Evolutionary conservation across 2,888 invertebrate genomes (phyloP).

Genomic region (Psylliodes chrysocephalus): DNA sequence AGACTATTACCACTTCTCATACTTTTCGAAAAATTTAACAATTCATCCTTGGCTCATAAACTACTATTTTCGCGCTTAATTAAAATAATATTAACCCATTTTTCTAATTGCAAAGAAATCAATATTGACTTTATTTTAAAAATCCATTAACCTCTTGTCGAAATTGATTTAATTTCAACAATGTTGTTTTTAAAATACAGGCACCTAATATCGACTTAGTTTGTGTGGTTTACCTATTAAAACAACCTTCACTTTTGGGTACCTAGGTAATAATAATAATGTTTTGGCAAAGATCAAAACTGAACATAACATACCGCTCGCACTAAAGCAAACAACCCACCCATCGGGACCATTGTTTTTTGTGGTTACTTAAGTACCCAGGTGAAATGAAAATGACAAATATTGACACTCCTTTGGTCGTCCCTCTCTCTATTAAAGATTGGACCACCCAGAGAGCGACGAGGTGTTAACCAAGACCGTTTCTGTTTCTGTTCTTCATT

Average conservation of each 20-base stretch:
- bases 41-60: too few species aligned
- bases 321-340: slow-evolving; percentile 46
- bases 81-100: too few species aligned
- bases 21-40: too few species aligned
- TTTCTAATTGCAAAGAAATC: too few species aligned
- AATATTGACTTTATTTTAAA: too few species aligned
- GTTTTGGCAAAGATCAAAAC: slow-evolving; percentile 21
- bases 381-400: slow-evolving; percentile 58
- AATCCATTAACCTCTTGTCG: too few species aligned
- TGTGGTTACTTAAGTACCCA: slow-evolving; percentile 55
- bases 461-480: slow-evolving; percentile 40
- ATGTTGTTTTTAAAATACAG: background rate
- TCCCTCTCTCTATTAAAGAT: slow-evolving; percentile 43
- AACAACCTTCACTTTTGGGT: slow-evolving; percentile 8
- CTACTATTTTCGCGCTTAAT: too few species aligned
- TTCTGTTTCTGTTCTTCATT: slow-evolving; percentile 14
- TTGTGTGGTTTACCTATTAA: background rate
- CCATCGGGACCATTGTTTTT: slow-evolving; percentile 57
- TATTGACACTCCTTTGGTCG: slow-evolving; percentile 50
- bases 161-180: background rate
- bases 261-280: slow-evolving; percentile 7
- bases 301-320: slow-evolving; percentile 36
- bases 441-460: slow-evolving; percentile 52
- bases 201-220: background rate
- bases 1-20: too few species aligned